A percentile compares a stretch with the other conserved stretches of the same genome.
phyloP scores from a whole-genome alignment of 2,888 invertebrate species.

The Drosophila paracracens region DNA sequence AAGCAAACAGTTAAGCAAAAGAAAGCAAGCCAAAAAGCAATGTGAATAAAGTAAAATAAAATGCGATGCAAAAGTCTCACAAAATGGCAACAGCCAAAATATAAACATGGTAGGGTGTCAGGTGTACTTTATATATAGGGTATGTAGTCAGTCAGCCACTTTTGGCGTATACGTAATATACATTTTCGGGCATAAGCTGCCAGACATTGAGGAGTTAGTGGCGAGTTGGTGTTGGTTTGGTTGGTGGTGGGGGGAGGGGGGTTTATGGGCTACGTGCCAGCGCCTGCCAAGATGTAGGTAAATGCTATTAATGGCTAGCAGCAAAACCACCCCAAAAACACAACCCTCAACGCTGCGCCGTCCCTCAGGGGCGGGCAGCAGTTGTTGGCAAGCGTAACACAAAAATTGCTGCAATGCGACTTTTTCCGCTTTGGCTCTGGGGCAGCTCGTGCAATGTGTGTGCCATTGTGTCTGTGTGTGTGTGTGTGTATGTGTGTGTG shows the following conservation, averaged over 20 bases:
- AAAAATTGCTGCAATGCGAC: constrained; percentile 79
- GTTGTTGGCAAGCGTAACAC: constrained; percentile 81
- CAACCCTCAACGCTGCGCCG: not conserved
- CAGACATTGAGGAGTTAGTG: not conserved
- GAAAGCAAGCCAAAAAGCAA: constrained; percentile 24
- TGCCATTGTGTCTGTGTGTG: constrained; percentile 21
- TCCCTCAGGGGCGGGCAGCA: constrained; percentile 52
- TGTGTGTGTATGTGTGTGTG: constrained; percentile 21
- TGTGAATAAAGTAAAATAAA: constrained; percentile 63
- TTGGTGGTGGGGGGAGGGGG: not conserved
- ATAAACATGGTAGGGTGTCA: constrained; percentile 16
- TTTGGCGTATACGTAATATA: constrained; percentile 76
- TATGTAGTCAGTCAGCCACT: constrained; percentile 65
- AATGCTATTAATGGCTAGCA: constrained; percentile 75
- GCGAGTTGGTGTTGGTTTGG: not conserved
- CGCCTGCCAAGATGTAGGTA: constrained; percentile 55
- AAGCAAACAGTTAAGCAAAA: constrained; percentile 2
- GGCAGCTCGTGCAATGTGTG: constrained; percentile 58
- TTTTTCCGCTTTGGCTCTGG: constrained; percentile 62
- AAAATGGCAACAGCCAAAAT: constrained; percentile 38
- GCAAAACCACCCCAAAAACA: constrained; percentile 6
- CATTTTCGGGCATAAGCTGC: constrained; percentile 47
- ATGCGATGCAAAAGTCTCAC: constrained; percentile 63
- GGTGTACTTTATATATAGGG: not conserved
- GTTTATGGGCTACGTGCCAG: constrained; percentile 56